phyloP scores from a whole-genome alignment of 2,797 vertebrate genomes.

The Columba guinea region DNA sequence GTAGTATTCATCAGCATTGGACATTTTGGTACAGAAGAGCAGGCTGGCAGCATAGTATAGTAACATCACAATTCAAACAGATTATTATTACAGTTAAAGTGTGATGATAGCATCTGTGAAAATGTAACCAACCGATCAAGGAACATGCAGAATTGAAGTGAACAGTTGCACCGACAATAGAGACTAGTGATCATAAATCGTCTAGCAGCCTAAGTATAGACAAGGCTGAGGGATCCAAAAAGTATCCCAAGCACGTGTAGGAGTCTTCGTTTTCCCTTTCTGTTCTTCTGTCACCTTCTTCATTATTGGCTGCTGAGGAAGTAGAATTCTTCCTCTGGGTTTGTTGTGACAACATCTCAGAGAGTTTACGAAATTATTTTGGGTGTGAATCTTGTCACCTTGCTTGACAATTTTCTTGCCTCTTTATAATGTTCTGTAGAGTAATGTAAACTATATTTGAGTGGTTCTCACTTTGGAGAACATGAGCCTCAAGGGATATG shows the following conservation, averaged over 20 bases:
- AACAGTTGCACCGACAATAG: slow-evolving; percentile 17
- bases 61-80: not conserved
- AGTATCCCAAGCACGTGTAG: not conserved
- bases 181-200: slow-evolving; percentile 18
- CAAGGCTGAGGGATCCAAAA: not conserved
- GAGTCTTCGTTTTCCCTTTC: not conserved
- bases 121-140: slow-evolving; percentile 36
- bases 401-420: slow-evolving; percentile 54
- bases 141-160: slow-evolving; percentile 6
- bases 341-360: slow-evolving; percentile 56
- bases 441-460: slow-evolving; percentile 53
- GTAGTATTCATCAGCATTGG: not conserved
- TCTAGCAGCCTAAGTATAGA: not conserved
- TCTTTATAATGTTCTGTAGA: slow-evolving; percentile 12
- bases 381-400: slow-evolving; percentile 67
- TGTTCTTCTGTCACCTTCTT: slow-evolving; percentile 37
- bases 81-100: slow-evolving; percentile 4
- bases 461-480: slow-evolving; percentile 33
- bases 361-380: slow-evolving; percentile 55
- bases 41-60: not conserved
- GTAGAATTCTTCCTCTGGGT: slow-evolving; percentile 55
- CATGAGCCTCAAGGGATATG: slow-evolving; percentile 34
- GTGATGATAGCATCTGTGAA: slow-evolving; percentile 48
- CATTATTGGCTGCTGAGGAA: not conserved
- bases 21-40: not conserved